Evolutionary conservation across 92 coral and sea anemone genomes (phyloP).

Genomic region (Zoanthus gigantus): DNA sequence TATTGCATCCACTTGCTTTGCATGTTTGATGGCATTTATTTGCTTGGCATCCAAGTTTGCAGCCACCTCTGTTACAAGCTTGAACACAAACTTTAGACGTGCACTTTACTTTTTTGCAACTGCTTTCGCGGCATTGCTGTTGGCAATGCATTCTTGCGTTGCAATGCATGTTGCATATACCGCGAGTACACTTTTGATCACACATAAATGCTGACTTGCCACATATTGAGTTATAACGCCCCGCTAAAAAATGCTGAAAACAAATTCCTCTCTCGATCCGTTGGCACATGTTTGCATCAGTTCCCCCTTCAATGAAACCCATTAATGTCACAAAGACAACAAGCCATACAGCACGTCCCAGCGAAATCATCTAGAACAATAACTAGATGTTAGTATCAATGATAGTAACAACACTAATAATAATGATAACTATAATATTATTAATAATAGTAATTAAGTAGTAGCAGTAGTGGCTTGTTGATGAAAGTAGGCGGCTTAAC

Average conservation of each 20-base stretch:
- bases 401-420: too few species aligned
- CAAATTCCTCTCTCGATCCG: slow-evolving; percentile 18
- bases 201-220: background rate
- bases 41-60: slow-evolving; percentile 52
- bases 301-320: background rate
- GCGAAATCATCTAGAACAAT: slow-evolving; percentile 16
- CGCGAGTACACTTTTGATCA: slow-evolving; percentile 68
- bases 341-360: background rate
- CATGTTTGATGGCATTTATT: slow-evolving; percentile 68
- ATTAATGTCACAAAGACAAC: background rate
- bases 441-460: too few species aligned
- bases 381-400: too few species aligned
- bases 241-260: slow-evolving; percentile 32
- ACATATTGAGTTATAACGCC: slow-evolving; percentile 30
- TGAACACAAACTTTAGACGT: slow-evolving; percentile 58
- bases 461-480: too few species aligned
- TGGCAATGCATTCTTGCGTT: slow-evolving; percentile 41
- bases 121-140: slow-evolving; percentile 26
- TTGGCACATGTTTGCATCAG: background rate
- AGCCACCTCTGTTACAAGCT: slow-evolving; percentile 61
- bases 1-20: slow-evolving; percentile 60
- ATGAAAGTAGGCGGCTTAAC: too few species aligned
- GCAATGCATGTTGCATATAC: slow-evolving; percentile 72
- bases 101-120: slow-evolving; percentile 42
- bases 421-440: too few species aligned